phyloP scores from a whole-genome alignment of 2,888 invertebrate genomes.

The Tribolium freemani region DNA sequence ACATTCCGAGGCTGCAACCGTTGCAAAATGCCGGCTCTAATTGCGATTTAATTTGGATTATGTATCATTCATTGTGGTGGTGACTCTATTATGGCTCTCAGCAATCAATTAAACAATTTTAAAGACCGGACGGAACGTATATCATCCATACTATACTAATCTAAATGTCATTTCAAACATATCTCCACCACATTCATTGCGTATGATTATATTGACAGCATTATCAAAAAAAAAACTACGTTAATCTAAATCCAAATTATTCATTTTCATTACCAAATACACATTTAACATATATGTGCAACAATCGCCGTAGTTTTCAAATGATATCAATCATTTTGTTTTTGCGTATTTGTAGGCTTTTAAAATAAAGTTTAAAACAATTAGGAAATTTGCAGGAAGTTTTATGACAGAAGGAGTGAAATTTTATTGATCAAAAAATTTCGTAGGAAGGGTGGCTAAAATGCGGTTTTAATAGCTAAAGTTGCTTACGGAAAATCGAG shows the following conservation, averaged over 20 bases:
- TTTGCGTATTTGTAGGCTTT: neutral
- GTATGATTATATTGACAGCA: neutral
- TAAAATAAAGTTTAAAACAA: neutral
- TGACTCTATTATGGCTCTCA: neutral
- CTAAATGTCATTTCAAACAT: slow-evolving; percentile 7
- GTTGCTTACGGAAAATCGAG: slow-evolving; percentile 19
- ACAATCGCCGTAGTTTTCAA: neutral
- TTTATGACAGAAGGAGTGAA: neutral
- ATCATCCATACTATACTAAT: neutral
- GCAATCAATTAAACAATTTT: slow-evolving; percentile 9
- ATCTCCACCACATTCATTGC: slow-evolving; percentile 4
- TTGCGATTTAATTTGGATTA: slow-evolving; percentile 19
- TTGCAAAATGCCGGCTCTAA: neutral
- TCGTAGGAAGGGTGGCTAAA: neutral
- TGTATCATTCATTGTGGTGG: neutral
- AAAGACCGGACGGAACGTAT: neutral
- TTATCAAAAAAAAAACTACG: neutral
- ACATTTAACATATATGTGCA: neutral
- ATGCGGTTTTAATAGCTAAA: neutral
- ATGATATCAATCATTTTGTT: neutral
- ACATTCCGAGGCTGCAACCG: neutral
- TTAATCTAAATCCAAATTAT: neutral
- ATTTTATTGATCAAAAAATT: slow-evolving; percentile 5
- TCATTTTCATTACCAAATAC: no score
- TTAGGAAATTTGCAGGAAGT: neutral